Conservation (phyloP, 2,113 vertebrate genomes). For the Ivindomyrus marchei region DNA sequence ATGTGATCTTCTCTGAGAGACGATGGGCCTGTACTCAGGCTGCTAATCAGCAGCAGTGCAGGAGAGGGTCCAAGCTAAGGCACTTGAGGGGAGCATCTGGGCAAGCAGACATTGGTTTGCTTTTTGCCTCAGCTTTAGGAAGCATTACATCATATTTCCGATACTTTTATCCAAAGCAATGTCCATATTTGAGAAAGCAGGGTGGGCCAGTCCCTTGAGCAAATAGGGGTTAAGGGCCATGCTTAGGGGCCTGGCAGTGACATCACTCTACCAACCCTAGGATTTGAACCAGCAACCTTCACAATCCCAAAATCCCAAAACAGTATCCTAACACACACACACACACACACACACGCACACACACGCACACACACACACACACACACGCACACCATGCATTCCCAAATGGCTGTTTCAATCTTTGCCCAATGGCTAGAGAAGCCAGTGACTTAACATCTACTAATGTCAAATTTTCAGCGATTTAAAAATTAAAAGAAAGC, state of each 20-base stretch:
- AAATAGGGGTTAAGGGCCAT: neutral
- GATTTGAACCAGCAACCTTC: neutral
- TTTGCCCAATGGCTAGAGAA: neutral
- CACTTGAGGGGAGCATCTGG: neutral
- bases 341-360: too few relatives aligned
- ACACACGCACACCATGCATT: neutral
- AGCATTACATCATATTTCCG: neutral
- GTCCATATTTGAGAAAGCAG: neutral
- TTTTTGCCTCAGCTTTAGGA: neutral
- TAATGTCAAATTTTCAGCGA: neutral
- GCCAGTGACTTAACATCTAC: neutral
- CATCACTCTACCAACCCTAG: neutral
- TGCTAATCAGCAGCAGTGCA: neutral
- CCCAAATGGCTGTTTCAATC: neutral
- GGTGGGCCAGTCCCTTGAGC: neutral
- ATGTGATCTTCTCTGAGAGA: neutral
- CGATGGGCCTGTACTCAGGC: neutral
- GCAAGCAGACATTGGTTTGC: neutral
- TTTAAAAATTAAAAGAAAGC: neutral
- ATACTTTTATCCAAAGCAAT: neutral
- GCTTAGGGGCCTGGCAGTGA: neutral
- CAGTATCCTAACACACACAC: neutral
- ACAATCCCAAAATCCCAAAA: neutral
- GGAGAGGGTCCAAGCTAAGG: neutral
- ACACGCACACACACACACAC: too few relatives aligned